Evolutionary conservation across 2,797 vertebrate species (phyloP).

Genomic region (Premnoplex brunnescens): DNA sequence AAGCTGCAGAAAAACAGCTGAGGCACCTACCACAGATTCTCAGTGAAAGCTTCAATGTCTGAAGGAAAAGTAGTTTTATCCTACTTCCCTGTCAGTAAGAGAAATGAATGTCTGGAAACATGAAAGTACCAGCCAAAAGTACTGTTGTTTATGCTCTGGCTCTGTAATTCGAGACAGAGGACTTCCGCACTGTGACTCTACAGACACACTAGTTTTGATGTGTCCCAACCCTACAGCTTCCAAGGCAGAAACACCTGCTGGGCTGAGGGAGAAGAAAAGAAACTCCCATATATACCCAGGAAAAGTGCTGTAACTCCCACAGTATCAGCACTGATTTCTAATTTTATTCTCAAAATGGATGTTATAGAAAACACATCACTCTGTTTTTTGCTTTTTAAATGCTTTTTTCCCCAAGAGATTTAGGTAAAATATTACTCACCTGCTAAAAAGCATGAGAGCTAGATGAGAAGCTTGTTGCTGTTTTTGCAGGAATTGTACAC

Average conservation of each 20-base stretch:
- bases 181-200: not conserved
- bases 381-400: not conserved
- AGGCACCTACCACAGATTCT: not conserved
- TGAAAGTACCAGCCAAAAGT: not conserved
- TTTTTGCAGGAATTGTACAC: not conserved
- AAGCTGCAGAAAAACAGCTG: not conserved
- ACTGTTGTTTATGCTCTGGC: not conserved
- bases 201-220: not conserved
- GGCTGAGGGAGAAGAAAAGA: not conserved
- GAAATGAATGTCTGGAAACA: not conserved
- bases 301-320: not conserved
- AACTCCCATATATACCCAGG: not conserved
- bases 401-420: not conserved
- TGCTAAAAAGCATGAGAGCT: not conserved
- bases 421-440: not conserved
- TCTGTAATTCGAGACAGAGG: not conserved
- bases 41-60: not conserved
- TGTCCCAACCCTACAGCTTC: not conserved
- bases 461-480: not conserved
- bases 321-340: not conserved
- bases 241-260: not conserved
- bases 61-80: not conserved
- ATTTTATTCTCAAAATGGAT: not conserved
- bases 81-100: not conserved
- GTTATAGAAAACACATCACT: not conserved